phyloP scores from a whole-genome alignment of 1,140 invertebrate species.

The Melanaphis sacchari region DNA sequence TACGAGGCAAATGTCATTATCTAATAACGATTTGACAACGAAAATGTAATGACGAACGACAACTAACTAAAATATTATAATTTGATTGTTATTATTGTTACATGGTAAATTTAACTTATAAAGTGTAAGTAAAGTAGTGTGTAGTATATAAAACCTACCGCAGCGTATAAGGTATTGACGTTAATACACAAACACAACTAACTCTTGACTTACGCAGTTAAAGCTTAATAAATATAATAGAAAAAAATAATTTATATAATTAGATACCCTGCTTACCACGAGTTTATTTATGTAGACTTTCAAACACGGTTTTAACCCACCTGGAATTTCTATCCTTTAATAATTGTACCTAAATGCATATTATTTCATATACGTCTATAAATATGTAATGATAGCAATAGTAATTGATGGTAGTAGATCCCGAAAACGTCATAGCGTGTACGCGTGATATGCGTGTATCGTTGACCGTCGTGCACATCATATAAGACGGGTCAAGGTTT shows the following conservation, averaged over 20 bases:
- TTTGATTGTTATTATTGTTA: no score
- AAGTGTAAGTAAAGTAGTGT: background rate
- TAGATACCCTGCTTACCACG: background rate
- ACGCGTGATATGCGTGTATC: background rate
- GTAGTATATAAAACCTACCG: background rate
- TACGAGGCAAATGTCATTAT: background rate
- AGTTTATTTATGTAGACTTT: no score
- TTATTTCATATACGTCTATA: background rate
- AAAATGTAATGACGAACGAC: background rate
- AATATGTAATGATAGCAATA: background rate
- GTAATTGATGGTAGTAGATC: background rate
- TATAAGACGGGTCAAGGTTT: constrained; percentile 8
- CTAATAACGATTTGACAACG: background rate
- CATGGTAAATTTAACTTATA: background rate
- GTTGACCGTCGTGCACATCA: background rate
- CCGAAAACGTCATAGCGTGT: background rate
- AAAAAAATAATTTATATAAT: no score
- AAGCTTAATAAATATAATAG: background rate
- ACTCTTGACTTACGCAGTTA: background rate
- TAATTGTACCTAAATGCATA: background rate
- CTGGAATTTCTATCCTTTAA: background rate
- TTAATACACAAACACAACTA: background rate
- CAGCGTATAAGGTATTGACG: background rate
- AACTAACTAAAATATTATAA: no score
- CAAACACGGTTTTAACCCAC: background rate